Evolutionary conservation across 2,888 invertebrate genomes (phyloP).

Genomic region (Leptothorax acervorum): DNA sequence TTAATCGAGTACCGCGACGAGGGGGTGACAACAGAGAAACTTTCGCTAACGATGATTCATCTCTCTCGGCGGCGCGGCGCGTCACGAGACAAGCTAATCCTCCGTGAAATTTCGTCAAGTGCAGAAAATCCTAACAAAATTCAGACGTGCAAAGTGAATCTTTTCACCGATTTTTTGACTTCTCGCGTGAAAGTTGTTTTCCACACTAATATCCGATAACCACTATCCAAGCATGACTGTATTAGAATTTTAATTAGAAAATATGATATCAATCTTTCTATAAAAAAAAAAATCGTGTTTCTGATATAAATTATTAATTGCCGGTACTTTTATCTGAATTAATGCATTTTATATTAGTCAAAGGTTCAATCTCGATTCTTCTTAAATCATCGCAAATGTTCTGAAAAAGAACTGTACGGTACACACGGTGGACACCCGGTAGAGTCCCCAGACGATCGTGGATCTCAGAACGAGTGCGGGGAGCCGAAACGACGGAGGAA

Average conservation of each 20-base stretch:
- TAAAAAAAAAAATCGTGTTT: too few species aligned
- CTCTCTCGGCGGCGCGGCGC: conserved; percentile 34
- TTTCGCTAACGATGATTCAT: conserved; percentile 54
- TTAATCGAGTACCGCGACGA: conserved; percentile 50
- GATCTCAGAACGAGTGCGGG: conserved; percentile 49
- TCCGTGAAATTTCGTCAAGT: conserved; percentile 39
- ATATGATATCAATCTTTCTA: not conserved
- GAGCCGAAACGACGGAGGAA: conserved; percentile 52
- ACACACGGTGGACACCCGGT: conserved; percentile 54
- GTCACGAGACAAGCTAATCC: conserved; percentile 31
- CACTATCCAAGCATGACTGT: not conserved
- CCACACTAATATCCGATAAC: not conserved
- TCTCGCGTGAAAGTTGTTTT: not conserved
- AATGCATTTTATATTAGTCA: not conserved
- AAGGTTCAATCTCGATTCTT: not conserved
- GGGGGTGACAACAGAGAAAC: conserved; percentile 48
- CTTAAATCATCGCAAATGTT: not conserved
- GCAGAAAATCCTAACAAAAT: not conserved
- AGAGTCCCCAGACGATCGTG: conserved; percentile 56
- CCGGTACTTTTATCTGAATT: not conserved
- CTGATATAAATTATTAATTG: not conserved
- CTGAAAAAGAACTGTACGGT: not conserved
- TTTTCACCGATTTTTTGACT: not conserved
- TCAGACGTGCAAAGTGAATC: not conserved
- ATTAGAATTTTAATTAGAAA: not conserved